Evolutionary conservation across 2,113 vertebrate species (phyloP), one percentile per base, ranked within the genome.

Genomic region (Forbesichthys papilliferus): DNA sequence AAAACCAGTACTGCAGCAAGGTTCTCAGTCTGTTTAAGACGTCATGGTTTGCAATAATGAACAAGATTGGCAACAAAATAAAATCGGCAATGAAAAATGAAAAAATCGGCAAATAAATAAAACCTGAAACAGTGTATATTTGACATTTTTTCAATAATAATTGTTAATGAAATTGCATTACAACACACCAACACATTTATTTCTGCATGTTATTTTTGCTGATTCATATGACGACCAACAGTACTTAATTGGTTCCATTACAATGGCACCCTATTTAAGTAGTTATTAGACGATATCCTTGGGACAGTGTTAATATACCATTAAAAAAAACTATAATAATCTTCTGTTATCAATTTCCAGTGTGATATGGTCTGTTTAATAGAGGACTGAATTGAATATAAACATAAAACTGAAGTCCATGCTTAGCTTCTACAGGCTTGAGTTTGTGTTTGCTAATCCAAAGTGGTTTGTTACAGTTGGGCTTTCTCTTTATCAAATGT

Each of bases 401-500:
- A 27, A 27, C 27, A 27, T 27, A 27, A 8, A 8, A 42, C 36
- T 42, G 36, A 42, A 42, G 36, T 42, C 36, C 36, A 42, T 42
- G 36, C 36, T 42, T 5, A 42, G 36, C 7, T 42, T 42, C 36
- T 42, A 42, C 36, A 42, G 36, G 36, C 5, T 42, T 42, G 36
- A 42, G 36, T 6, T 42, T 42, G 36, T 42, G 36, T 42, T 42
- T 42, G 36, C 36, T 42, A 42, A 42, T 42, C 36, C 42, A 3
- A 36, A 9, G 74, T n/a, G 48, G 61, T 54, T 49, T 48, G 34
- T 73, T 72, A 5, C 53, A 6, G 51, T 11, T 6, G 27, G 11
- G 52, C 74, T 66, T 48, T 59, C 54, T 11, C 52, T 71, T 78
- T 75, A 34, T 93, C 91, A 96, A 78, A 95, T 93, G 53, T 85